Evolutionary conservation across 2,797 vertebrate species (phyloP).

Genomic region (Chlorospingus flavigularis): DNA sequence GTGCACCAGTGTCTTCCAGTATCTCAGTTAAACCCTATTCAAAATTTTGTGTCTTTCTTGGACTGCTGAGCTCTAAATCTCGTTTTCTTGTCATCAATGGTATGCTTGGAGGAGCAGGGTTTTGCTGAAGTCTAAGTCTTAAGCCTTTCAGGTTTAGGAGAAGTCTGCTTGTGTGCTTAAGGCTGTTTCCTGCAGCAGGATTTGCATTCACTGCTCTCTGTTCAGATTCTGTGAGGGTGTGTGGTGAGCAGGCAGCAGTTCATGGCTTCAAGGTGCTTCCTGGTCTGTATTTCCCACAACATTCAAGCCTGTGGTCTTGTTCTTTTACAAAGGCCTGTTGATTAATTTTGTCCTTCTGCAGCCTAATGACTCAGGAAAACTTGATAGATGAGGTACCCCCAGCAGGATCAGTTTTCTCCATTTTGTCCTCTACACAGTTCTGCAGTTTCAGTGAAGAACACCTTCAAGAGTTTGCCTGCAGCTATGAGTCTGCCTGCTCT

Average conservation of each 20-base stretch:
- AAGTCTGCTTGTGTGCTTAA: background rate
- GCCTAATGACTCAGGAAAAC: background rate
- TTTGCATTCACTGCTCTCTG: background rate
- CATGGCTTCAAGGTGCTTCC: background rate
- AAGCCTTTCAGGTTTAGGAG: background rate
- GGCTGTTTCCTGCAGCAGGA: background rate
- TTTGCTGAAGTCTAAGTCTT: background rate
- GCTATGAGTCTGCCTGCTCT: background rate
- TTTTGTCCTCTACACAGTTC: background rate
- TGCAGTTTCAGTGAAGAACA: background rate
- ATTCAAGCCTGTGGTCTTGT: background rate
- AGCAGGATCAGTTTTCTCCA: background rate
- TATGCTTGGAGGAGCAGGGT: background rate
- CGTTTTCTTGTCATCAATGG: background rate
- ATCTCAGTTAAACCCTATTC: background rate
- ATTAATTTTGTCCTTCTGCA: background rate
- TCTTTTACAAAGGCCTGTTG: background rate
- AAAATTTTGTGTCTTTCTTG: background rate
- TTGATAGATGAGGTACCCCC: background rate
- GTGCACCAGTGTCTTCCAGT: background rate
- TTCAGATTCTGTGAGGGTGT: background rate
- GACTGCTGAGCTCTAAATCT: background rate
- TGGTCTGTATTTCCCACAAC: background rate
- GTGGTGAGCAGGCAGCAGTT: background rate
- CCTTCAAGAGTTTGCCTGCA: background rate